Percentiles rank a stretch among this genome's conserved stretches.
phyloP scores from a whole-genome alignment of 2,888 invertebrate genomes.

The Eilema sororculum region DNA sequence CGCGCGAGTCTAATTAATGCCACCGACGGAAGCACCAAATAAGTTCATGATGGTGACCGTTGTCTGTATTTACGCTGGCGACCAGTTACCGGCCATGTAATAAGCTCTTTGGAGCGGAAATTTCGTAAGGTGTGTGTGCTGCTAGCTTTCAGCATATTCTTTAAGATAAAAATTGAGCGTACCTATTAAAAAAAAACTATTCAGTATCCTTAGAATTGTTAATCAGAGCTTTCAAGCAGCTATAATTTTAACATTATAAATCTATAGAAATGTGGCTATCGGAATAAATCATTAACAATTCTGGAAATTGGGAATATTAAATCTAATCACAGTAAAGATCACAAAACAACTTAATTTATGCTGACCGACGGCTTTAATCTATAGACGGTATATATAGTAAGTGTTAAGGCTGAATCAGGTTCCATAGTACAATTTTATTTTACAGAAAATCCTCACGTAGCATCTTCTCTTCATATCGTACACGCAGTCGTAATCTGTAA shows the following conservation, averaged over 20 bases:
- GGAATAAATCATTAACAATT: background rate
- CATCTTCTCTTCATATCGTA: background rate
- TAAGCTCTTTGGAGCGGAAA: background rate
- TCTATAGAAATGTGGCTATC: too few relatives aligned
- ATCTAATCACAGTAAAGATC: background rate
- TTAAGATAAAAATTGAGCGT: too few relatives aligned
- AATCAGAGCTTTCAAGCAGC: too few relatives aligned
- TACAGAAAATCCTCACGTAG: background rate
- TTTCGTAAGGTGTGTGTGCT: background rate
- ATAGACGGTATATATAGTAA: background rate
- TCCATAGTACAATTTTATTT: slow-evolving; percentile 6
- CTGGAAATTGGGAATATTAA: background rate
- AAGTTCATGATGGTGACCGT: background rate
- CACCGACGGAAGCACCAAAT: background rate
- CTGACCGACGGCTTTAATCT: background rate
- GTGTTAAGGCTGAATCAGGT: background rate
- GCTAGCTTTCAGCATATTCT: background rate
- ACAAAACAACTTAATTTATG: background rate
- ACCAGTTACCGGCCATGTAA: background rate
- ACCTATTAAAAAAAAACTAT: background rate
- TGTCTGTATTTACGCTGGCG: background rate
- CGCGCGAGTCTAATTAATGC: slow-evolving; percentile 2
- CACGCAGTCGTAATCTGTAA: slow-evolving; percentile 14
- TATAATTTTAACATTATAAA: too few relatives aligned
- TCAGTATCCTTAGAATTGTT: too few relatives aligned